A percentile compares a stretch with the other conserved stretches of the same genome.
These are phyloP conservation scores for Saxidomus purpurata DNA, from an alignment of 1,140 invertebrate genomes.

Conservation along the genomic window DNA sequence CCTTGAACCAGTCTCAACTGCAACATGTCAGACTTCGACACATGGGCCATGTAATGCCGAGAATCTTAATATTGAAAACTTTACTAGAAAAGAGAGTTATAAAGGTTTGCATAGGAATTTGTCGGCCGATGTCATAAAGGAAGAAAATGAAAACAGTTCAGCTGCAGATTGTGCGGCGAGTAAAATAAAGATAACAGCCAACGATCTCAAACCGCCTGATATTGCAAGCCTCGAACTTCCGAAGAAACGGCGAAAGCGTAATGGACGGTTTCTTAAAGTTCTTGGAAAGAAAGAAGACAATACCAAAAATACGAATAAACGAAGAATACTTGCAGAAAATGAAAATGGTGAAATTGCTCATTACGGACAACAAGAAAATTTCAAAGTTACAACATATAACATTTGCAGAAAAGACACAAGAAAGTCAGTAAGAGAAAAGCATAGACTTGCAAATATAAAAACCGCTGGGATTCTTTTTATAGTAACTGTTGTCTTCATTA, in stretches of 20 bases:
- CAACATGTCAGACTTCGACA: slow-evolving; percentile 17
- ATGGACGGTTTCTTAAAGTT: neutral
- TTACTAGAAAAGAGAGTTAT: neutral
- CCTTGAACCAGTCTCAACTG: neutral
- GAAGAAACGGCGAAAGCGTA: neutral
- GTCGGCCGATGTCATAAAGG: neutral
- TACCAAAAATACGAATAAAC: neutral
- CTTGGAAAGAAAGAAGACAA: neutral
- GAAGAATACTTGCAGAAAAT: neutral
- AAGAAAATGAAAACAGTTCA: slow-evolving; percentile 35
- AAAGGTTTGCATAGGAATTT: neutral
- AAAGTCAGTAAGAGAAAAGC: slow-evolving; percentile 72
- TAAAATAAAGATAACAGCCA: slow-evolving; percentile 9
- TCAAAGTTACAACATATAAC: slow-evolving; percentile 57
- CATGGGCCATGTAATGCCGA: neutral
- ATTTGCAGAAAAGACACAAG: slow-evolving; percentile 13
- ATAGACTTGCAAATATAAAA: slow-evolving; percentile 81
- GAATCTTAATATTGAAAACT: neutral
- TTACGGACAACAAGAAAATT: slow-evolving; percentile 47
- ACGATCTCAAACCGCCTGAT: neutral
- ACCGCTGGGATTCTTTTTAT: slow-evolving; percentile 84
- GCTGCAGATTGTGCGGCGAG: neutral
- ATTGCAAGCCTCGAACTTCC: neutral
- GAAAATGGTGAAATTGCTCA: neutral
- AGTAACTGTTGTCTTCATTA: slow-evolving; percentile 84